These are phyloP conservation scores for Dufourea novaeangliae DNA, from an alignment of 1,140 invertebrate species.

Conservation along the genomic window DNA sequence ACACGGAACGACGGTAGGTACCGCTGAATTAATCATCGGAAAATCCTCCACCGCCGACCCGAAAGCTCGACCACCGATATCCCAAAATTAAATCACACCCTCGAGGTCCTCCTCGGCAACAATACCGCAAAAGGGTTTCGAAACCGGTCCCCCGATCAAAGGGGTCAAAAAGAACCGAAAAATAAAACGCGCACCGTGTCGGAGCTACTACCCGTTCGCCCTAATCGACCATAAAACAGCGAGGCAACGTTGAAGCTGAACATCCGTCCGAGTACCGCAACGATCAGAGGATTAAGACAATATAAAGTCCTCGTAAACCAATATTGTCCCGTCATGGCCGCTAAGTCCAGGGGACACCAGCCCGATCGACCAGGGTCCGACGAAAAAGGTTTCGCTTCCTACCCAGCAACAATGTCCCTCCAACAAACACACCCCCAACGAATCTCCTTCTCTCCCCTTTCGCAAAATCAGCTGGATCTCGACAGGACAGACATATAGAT, in stretches of 20 bases:
- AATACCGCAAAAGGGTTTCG: neutral
- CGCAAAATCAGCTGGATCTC: too few species aligned
- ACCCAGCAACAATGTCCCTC: too few species aligned
- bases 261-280: neutral
- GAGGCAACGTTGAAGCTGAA: neutral
- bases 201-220: neutral
- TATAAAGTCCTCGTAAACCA: conserved; percentile 2
- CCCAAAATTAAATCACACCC: too few species aligned
- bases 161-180: neutral
- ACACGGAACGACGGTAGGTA: too few species aligned
- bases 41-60: too few species aligned
- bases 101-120: neutral
- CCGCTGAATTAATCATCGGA: too few species aligned
- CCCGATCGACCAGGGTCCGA: neutral
- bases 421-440: too few species aligned
- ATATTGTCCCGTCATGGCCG: conserved; percentile 12
- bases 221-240: conserved; percentile 5
- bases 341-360: neutral
- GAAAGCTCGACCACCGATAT: neutral
- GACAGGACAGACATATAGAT: too few species aligned
- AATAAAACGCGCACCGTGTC: neutral
- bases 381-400: too few species aligned
- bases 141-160: neutral
- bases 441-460: too few species aligned
- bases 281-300: conserved; percentile 18